phyloP scores from a whole-genome alignment of 2,113 vertebrate genomes.

The Syngnathoides biaculeatus region DNA sequence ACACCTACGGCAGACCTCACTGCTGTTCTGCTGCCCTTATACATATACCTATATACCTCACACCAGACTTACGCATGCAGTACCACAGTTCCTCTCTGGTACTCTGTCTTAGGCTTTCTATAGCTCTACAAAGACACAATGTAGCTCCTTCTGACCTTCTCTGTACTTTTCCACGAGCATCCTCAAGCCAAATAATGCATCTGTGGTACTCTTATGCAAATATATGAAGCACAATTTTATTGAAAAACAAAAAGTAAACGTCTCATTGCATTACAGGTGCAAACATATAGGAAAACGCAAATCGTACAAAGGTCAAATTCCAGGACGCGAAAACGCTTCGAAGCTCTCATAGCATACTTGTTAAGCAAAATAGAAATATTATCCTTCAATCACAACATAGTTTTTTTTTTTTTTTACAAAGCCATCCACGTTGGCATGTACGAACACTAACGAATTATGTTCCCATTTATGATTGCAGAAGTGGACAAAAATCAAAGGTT shows the following conservation, averaged over 20 bases:
- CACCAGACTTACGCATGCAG: too few species aligned
- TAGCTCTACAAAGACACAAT: too few species aligned
- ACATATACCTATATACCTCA: too few species aligned
- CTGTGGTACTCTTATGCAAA: too few species aligned
- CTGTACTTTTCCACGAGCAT: too few species aligned
- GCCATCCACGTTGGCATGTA: constrained; percentile 20
- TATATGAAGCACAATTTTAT: constrained; percentile 29
- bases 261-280: constrained; percentile 22
- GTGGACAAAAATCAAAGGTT: constrained; percentile 25
- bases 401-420: too few species aligned
- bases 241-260: constrained; percentile 47
- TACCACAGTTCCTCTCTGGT: too few species aligned
- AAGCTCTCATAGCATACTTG: constrained; percentile 10
- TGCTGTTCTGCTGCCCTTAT: too few species aligned
- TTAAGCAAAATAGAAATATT: constrained; percentile 18
- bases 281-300: constrained; percentile 38
- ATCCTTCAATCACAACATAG: constrained; percentile 21
- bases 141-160: too few species aligned
- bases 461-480: constrained; percentile 1
- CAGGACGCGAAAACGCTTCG: constrained; percentile 15
- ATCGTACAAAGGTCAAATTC: constrained; percentile 30
- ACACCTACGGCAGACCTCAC: too few species aligned
- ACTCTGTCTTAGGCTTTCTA: too few species aligned
- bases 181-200: too few species aligned
- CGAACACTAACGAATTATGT: constrained; percentile 2